Evolutionary conservation across 1,140 invertebrate species (phyloP), one percentile per base, ranked within the genome.

Genomic region (Neuroterus valhalla): DNA sequence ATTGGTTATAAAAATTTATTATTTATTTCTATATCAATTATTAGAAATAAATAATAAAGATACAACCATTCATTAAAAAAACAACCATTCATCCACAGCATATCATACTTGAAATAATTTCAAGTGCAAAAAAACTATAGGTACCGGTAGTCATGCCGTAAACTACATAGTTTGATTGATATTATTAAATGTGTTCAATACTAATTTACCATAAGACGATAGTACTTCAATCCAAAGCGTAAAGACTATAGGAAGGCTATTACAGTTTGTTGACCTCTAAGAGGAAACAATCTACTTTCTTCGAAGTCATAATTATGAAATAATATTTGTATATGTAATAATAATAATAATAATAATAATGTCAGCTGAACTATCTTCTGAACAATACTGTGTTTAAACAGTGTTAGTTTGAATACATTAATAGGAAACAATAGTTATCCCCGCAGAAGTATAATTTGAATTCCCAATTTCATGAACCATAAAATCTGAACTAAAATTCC

Each of bases 381-480:
- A 52, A 12, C 12, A 26, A 52, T 52, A 21, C 19, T 52, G 50
- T 52, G 10, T 14, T 45, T 23, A 67, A 46, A 68, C 5, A 21
- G 8, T n/a, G 3, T 66, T 11, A 43, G 11, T 62, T 23, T 62
- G 62, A 10, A 43, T 26, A 23, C 15, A 43, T 2, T n/a, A 12
- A 44, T 52, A 48, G 76, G 70, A 14, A 21, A 43, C 66, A 52
- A 67, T 15, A 68, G 42, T 42, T 12, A 74, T 42, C 50, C 50
- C 50, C 11, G 50, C 2, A 21, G 50, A 26, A 52, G 8, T 52
- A 38, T 6, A 8, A 38, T 38, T 38, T 38, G 0, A 12, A 52
- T 52, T 52, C 23, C 17, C 50, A 52, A 23, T 23, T 21, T 52
- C 21, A 19, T 26, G 19, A 52, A 26, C 15, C 23, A 26, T 62